Conservation (phyloP, 2,113 vertebrate species). For the Baryphthengus martii region DNA sequence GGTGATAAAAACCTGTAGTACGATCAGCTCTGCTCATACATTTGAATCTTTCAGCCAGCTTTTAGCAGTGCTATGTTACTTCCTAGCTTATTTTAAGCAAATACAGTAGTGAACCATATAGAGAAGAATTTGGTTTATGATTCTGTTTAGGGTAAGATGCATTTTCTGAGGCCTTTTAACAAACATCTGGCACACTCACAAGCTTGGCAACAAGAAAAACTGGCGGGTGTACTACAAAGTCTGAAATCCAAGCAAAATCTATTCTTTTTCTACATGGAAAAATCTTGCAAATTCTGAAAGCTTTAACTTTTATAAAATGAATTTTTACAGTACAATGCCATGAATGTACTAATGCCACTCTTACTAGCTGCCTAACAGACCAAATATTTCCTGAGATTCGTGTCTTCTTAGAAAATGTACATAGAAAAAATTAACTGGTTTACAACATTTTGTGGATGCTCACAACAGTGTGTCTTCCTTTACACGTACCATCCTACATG, state of each 20-base stretch:
- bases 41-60: not conserved
- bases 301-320: not conserved
- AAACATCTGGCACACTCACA: not conserved
- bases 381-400: not conserved
- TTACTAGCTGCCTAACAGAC: not conserved
- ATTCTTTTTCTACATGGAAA: not conserved
- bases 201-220: not conserved
- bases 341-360: not conserved
- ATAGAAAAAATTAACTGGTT: not conserved
- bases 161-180: not conserved
- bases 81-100: not conserved
- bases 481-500: not conserved
- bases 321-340: not conserved
- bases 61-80: not conserved
- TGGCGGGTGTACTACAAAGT: not conserved
- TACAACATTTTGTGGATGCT: not conserved
- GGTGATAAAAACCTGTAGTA: not conserved
- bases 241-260: not conserved
- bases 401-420: not conserved
- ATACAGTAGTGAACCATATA: not conserved
- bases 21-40: not conserved
- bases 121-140: not conserved
- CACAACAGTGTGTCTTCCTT: not conserved
- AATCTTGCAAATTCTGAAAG: not conserved
- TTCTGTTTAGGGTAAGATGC: not conserved